Evolutionary conservation across 2,888 invertebrate species (phyloP).

Genomic region (Dastarcus helophoroides): DNA sequence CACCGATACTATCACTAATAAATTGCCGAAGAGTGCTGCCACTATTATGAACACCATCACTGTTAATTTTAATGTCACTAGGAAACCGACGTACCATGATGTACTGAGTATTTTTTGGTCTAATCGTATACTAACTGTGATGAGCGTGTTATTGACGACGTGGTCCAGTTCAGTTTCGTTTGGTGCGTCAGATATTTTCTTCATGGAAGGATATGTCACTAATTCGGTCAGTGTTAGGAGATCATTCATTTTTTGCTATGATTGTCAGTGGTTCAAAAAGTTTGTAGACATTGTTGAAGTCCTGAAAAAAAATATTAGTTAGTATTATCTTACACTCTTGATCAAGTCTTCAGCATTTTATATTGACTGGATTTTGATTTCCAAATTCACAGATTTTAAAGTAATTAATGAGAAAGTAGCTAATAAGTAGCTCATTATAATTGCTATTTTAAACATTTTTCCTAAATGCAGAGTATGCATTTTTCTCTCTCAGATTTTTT

Average conservation of each 20-base stretch:
- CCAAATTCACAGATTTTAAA: no score
- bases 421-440: no score
- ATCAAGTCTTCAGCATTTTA: no score
- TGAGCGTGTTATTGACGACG: neutral
- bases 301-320: no score
- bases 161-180: neutral
- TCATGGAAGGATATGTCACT: neutral
- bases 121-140: slow-evolving; percentile 2
- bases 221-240: neutral
- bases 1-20: slow-evolving; percentile 79
- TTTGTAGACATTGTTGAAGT: no score
- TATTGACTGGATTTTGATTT: no score
- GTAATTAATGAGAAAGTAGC: no score
- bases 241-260: neutral
- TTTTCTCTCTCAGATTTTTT: no score
- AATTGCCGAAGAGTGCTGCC: slow-evolving; percentile 80
- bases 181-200: neutral
- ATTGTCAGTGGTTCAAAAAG: no score
- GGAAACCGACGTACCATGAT: slow-evolving; percentile 44
- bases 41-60: slow-evolving; percentile 83
- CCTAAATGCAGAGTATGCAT: no score
- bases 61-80: slow-evolving; percentile 57
- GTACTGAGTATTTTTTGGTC: slow-evolving; percentile 9
- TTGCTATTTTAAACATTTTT: no score
- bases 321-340: no score